phyloP scores from a whole-genome alignment of 2,888 invertebrate genomes.

The Leistus spinibarbis region DNA sequence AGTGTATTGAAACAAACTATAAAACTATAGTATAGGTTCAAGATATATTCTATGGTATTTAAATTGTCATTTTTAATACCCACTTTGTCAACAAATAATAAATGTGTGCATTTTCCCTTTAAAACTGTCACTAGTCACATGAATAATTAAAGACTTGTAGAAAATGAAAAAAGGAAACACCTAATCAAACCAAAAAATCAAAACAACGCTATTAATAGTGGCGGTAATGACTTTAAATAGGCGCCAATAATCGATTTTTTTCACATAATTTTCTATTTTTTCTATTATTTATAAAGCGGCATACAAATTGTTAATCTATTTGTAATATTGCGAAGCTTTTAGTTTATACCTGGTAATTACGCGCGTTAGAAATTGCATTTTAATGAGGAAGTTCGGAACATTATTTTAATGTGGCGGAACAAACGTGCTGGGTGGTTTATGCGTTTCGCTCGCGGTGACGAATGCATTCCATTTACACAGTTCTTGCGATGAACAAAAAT shows the following conservation, averaged over 20 bases:
- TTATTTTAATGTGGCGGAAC: conserved; percentile 31
- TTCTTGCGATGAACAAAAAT: background rate
- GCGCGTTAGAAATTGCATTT: conserved; percentile 41
- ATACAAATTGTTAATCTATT: background rate
- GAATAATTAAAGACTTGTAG: conserved; percentile 22
- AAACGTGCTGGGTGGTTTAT: conserved; percentile 27
- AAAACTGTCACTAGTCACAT: conserved; percentile 25
- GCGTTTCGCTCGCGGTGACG: conserved; percentile 16
- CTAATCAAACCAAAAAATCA: conserved; percentile 23
- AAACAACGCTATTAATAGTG: conserved; percentile 32
- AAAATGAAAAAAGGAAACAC: conserved; percentile 3
- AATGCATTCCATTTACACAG: conserved; percentile 21
- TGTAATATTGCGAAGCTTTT: conserved; percentile 11
- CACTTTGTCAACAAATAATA: conserved; percentile 21
- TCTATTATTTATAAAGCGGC: conserved; percentile 1
- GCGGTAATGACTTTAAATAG: conserved; percentile 20
- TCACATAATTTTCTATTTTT: too few species aligned
- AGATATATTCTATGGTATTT: background rate
- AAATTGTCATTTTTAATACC: background rate
- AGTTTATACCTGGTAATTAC: conserved; percentile 37
- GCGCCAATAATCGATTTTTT: conserved; percentile 13
- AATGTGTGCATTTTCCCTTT: conserved; percentile 26
- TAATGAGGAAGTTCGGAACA: conserved; percentile 39
- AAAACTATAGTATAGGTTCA: background rate
- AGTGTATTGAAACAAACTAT: too few species aligned